Percentiles rank a stretch among this genome's conserved stretches.
phyloP scores from a whole-genome alignment of 2,797 vertebrate genomes.

The Acanthurus tractus region DNA sequence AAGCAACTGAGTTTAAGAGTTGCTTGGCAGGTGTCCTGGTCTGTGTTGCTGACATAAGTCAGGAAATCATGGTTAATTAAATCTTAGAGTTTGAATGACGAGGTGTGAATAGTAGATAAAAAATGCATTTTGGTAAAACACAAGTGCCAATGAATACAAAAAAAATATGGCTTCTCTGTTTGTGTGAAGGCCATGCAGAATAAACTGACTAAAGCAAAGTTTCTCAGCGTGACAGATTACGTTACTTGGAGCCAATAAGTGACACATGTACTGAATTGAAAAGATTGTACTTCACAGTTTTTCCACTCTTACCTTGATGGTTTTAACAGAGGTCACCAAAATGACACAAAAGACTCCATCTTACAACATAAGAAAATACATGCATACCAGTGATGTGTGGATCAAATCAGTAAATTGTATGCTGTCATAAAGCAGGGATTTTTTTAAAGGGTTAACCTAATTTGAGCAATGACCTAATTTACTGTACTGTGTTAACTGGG shows the following conservation, averaged over 20 bases:
- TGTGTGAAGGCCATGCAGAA: neutral
- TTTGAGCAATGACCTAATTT: no score
- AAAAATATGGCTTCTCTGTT: neutral
- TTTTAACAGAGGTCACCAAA: no score
- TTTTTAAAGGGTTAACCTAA: no score
- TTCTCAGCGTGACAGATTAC: neutral
- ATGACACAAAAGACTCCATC: no score
- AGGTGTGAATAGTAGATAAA: neutral
- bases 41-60: neutral
- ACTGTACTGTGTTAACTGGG: no score
- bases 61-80: constrained; percentile 2
- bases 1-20: neutral
- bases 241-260: neutral
- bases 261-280: neutral
- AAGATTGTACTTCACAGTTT: no score
- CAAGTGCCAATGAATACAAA: neutral
- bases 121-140: neutral
- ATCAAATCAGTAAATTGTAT: no score
- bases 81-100: constrained; percentile 3
- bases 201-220: neutral
- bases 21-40: constrained; percentile 6
- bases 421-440: no score
- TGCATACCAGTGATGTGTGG: no score
- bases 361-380: no score
- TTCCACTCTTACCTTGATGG: no score